These are phyloP conservation scores for Otolemur crassicaudatus DNA, from an alignment of 2,797 vertebrate species.

Conservation along the genomic window DNA sequence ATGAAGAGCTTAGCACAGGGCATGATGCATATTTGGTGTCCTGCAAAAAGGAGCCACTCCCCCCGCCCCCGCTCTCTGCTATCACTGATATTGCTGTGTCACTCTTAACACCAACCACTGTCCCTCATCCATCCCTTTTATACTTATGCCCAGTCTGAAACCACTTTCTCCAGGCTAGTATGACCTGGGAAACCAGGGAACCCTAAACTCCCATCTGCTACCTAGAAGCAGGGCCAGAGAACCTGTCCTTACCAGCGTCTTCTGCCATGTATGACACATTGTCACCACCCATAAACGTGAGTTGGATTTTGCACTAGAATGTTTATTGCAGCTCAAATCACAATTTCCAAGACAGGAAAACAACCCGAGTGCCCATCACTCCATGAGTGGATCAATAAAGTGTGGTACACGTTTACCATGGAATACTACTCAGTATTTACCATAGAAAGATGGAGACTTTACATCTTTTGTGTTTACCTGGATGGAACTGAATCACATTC, in stretches of 20 bases:
- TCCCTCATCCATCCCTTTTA: not conserved
- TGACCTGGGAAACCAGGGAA: not conserved
- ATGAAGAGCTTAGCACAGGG: not conserved
- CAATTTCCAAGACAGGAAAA: no score
- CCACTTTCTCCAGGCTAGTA: not conserved
- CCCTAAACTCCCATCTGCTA: not conserved
- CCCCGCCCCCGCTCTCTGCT: not conserved
- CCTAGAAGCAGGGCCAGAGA: not conserved
- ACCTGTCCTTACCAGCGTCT: not conserved
- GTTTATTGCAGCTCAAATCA: no score
- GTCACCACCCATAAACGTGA: not conserved
- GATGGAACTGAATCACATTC: no score
- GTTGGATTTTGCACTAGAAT: not conserved
- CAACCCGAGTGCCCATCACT: no score
- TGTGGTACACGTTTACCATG: no score
- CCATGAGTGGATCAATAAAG: no score
- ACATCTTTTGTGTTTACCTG: no score
- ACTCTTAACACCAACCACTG: fast-evolving
- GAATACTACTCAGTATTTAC: no score
- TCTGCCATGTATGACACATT: not conserved
- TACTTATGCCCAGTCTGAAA: not conserved
- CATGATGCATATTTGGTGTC: no score
- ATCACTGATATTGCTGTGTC: not conserved
- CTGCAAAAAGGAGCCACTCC: not conserved
- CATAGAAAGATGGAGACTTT: no score